These are phyloP conservation scores for Labeo catla DNA, from an alignment of 2,113 vertebrate genomes.

Conservation along the genomic window DNA sequence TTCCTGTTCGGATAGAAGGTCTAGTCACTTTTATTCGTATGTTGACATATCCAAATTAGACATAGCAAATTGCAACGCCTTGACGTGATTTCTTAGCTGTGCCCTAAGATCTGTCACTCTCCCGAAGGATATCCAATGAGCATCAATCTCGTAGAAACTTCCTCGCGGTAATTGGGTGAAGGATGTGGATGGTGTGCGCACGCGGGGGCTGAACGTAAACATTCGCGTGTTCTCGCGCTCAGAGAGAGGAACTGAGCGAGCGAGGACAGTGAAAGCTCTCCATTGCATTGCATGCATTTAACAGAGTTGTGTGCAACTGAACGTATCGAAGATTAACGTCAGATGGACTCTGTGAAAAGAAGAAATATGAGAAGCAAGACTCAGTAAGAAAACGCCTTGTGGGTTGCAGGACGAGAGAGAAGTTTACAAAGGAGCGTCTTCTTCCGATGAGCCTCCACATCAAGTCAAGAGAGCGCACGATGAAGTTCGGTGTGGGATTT, in stretches of 20 bases:
- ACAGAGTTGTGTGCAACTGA: conserved; percentile 65
- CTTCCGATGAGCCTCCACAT: conserved; percentile 29
- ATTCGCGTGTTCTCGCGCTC: conserved; percentile 81
- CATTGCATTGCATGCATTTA: conserved; percentile 45
- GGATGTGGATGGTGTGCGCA: conserved; percentile 82
- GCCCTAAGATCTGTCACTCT: conserved; percentile 68
- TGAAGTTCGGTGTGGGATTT: conserved; percentile 49
- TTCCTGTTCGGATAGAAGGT: conserved; percentile 5
- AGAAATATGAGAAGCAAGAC: conserved; percentile 41
- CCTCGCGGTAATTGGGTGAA: conserved; percentile 82
- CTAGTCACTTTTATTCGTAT: conserved; percentile 35
- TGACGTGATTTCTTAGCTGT: conserved; percentile 58
- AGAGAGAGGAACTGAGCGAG: conserved; percentile 74
- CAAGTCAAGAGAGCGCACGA: not conserved
- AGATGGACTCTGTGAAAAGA: not conserved
- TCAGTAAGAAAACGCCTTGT: conserved; percentile 40
- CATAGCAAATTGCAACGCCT: conserved; percentile 44
- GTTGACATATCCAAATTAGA: conserved; percentile 41
- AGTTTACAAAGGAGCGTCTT: conserved; percentile 55
- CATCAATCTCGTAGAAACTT: conserved; percentile 75
- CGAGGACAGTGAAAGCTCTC: conserved; percentile 37
- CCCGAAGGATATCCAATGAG: conserved; percentile 83
- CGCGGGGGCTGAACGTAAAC: conserved; percentile 85
- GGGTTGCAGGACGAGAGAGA: conserved; percentile 49
- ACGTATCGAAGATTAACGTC: conserved; percentile 51